A percentile compares a stretch with the other conserved stretches of the same genome.
phyloP scores from a whole-genome alignment of 1,140 invertebrate species.

The Pachypsylla venusta region DNA sequence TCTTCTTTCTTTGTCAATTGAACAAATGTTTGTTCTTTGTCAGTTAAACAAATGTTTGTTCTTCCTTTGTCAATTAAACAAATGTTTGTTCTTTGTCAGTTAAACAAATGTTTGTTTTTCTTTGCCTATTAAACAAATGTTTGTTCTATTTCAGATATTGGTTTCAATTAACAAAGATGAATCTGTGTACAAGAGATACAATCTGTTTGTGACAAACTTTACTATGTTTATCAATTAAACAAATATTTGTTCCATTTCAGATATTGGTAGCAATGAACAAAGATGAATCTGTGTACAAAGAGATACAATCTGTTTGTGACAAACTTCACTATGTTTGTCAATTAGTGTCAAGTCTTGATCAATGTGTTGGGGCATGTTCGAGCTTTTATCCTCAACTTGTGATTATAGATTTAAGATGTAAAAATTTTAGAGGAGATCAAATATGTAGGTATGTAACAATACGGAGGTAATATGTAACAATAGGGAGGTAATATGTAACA shows the following conservation, averaged over 20 bases:
- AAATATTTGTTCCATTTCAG: too few species aligned
- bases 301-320: neutral
- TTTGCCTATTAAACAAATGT: too few species aligned
- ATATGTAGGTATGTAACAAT: constrained; percentile 1
- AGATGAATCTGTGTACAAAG: neutral
- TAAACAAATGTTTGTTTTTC: too few species aligned
- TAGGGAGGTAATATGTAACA: too few species aligned
- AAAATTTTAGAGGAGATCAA: constrained; percentile 1
- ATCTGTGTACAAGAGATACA: neutral
- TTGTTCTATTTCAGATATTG: too few species aligned
- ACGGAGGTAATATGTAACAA: too few species aligned
- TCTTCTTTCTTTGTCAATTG: too few species aligned
- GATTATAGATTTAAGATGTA: neutral
- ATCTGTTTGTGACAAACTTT: neutral
- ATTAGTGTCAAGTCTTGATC: neutral
- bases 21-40: too few species aligned
- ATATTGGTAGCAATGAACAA: constrained; percentile 1
- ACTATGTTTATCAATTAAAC: neutral
- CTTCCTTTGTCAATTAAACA: too few species aligned
- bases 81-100: too few species aligned
- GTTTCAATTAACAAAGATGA: neutral
- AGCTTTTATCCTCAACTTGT: neutral
- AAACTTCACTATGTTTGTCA: neutral
- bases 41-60: too few species aligned
- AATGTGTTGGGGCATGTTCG: neutral